Conservation (phyloP, 2,797 vertebrate species). For the Botia almorhae region DNA sequence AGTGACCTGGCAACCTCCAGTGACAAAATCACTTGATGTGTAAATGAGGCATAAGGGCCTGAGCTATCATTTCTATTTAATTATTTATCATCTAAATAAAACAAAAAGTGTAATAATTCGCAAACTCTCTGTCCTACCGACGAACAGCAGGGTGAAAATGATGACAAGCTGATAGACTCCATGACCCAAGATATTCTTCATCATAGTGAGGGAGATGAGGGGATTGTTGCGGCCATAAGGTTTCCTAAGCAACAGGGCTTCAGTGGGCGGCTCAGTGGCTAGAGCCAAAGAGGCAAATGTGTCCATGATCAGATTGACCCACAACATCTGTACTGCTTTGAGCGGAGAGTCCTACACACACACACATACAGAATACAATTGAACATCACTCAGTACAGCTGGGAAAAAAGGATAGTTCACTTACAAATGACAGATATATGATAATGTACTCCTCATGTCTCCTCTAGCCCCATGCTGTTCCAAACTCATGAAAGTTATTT, state of each 20-base stretch:
- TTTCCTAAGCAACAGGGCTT: constrained; percentile 86
- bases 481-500: too few relatives aligned
- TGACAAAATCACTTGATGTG: neutral
- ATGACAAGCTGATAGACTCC: constrained; percentile 90
- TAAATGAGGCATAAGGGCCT: neutral
- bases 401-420: too few relatives aligned
- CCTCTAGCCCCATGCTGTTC: neutral
- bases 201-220: constrained; percentile 92
- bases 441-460: too few relatives aligned
- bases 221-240: constrained; percentile 92
- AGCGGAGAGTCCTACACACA: constrained; percentile 82
- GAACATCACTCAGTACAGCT: neutral
- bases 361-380: neutral
- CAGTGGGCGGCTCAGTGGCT: constrained; percentile 90
- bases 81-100: constrained; percentile 17
- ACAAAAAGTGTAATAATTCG: neutral
- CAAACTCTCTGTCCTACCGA: constrained; percentile 71
- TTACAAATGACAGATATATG: too few relatives aligned
- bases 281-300: constrained; percentile 91
- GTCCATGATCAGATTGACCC: constrained; percentile 97
- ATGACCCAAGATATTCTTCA: constrained; percentile 92
- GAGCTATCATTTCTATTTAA: too few relatives aligned
- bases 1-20: neutral
- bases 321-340: constrained; percentile 94
- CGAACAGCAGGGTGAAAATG: constrained; percentile 91